These are phyloP conservation scores for Apus apus DNA, from an alignment of 2,113 vertebrate genomes.

Conservation along the genomic window DNA sequence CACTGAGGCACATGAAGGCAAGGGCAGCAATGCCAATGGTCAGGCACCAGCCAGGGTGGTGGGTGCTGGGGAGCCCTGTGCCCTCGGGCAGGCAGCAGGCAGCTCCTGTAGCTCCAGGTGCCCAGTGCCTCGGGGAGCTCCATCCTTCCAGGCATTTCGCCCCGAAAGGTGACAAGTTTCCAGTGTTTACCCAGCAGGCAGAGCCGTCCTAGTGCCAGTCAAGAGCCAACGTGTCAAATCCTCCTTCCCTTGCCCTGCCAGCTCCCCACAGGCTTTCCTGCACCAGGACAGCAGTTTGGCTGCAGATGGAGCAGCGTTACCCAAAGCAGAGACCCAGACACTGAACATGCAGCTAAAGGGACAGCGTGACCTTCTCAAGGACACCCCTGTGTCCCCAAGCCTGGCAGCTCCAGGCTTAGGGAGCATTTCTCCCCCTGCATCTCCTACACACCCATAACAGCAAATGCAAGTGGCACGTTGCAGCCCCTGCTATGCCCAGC, in stretches of 20 bases:
- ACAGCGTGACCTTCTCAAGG: neutral
- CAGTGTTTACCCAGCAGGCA: neutral
- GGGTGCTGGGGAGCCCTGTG: neutral
- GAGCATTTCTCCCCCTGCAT: neutral
- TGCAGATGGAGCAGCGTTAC: fast-evolving
- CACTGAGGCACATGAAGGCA: neutral
- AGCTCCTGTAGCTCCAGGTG: neutral
- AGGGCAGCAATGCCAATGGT: neutral
- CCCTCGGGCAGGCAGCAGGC: neutral
- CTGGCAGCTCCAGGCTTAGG: fast-evolving
- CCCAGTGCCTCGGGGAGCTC: neutral
- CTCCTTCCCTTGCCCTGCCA: neutral
- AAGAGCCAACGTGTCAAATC: neutral
- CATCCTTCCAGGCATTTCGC: neutral
- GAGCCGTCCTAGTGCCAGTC: neutral
- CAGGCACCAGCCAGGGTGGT: neutral
- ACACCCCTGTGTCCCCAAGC: neutral
- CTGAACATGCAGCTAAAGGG: neutral
- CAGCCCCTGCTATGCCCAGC: neutral
- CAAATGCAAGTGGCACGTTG: neutral
- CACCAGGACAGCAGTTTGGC: neutral
- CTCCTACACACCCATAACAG: fast-evolving
- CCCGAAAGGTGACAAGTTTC: neutral
- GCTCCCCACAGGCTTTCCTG: fast-evolving
- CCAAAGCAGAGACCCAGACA: neutral